Evolutionary conservation across 2,888 invertebrate species (phyloP), one percentile per base, ranked within the genome.

Genomic region (Adelphocoris suturalis): DNA sequence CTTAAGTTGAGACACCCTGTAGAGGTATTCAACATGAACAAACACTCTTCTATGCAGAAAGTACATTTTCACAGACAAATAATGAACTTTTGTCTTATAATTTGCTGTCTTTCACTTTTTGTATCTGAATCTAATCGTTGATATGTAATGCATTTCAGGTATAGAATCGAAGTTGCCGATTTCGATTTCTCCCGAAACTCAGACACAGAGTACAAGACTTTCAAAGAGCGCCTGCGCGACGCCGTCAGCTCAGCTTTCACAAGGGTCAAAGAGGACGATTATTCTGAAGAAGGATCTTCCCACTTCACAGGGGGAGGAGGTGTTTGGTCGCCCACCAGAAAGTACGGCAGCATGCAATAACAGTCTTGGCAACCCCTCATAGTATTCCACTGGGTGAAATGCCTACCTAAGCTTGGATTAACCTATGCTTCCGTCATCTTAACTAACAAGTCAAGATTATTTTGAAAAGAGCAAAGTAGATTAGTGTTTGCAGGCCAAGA

Each of bases 141-240:
- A 37, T 7, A 37, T 7, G 7, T 37, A 7, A 37, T 37, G 37
- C n/a, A 16, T 89, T 90, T 13, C 76, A 92, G 92, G 82, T 92
- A 91, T 55, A 96, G 95, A 1, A 95, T 98, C 80, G 98, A 98
- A 94, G 97, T 97, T 16, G 98, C 98, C 0, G 97, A 98, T 93
- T 98, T 98, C 92, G 97, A 98, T 93, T 98, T 98, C 93, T 97
- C 97, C 0, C 91, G 92, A 0, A 92, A 91, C 68, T 88, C 81
- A 13, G 97, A 97, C 92, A 95, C 97, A 94, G 97, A 97, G 92
- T 98, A 97, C 93, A 97, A 97, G 94, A 97, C 97, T 23, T 98
- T 98, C 93, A 95, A 95, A 86, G 97, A 97, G 93, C 95, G 98
- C 76, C 94, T 98, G 0, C 94, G 96, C 61, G 97, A 97, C 92